Evolutionary conservation across 2,113 vertebrate genomes (phyloP), one percentile per base, ranked within the genome.

Genomic region (Aleadryas rufinucha): DNA sequence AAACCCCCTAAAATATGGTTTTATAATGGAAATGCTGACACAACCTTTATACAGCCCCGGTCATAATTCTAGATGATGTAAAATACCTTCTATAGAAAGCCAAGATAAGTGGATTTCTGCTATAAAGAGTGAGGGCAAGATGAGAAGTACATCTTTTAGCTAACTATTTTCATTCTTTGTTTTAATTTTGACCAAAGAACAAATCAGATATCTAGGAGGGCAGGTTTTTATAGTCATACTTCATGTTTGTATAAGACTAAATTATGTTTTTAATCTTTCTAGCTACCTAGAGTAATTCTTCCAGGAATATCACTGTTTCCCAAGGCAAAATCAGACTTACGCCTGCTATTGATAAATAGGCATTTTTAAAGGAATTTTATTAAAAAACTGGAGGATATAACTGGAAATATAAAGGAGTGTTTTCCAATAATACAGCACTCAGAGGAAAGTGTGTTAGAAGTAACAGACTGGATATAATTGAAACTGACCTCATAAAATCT

Each of bases 11-110:
- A 98, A 97, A 95, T 94, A 97, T 56, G 76, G 65, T 74, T 92
- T 97, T 96, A 94, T 97, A 97, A 97, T 94, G 70, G 94, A 97
- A 98, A 96, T 96, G 96, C 95, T 97, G 96, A 97, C 93, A 97
- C 97, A 97, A 97, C 95, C 90, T 98, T 97, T 97, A 94, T 39
- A 80, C 89, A 93, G 65, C 63, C 65, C 41, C 11, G 5, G 44
- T 66, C 93, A 87, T 97, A 97, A 98, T 87, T 97, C 96, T 89
- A 64, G 60, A 60, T 92, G 89, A 83, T 96, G 63, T 96, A 96
- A 95, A 97, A 93, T 60, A 87, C 64, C 57, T 44, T 86, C 74
- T 95, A 89, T 76, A 86, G 95, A 95, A 97, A 97, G 84, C 45
- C 81, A 96, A 92, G 77, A 61, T 61, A 87, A 88, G 84, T 95